These are phyloP conservation scores for Nothobranchius kuhntae DNA, from an alignment of 2,113 vertebrate genomes.

Conservation along the genomic window DNA sequence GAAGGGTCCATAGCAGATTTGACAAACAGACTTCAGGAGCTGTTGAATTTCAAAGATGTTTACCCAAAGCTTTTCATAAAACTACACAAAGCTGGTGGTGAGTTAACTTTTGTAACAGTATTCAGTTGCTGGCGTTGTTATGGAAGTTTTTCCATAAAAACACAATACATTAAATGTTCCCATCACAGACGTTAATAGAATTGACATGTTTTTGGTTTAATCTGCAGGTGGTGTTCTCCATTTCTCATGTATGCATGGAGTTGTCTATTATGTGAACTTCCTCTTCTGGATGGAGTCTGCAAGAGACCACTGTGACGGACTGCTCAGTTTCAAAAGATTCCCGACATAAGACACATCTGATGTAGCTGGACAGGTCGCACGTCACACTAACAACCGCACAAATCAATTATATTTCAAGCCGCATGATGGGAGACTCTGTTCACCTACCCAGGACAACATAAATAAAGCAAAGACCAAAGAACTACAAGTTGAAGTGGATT, in stretches of 20 bases:
- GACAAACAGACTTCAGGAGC: not conserved
- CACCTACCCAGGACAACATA: not conserved
- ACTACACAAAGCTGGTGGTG: constrained; percentile 3
- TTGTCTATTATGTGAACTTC: not conserved
- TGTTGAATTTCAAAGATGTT: not conserved
- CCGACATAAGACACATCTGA: not conserved
- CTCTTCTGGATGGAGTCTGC: not conserved
- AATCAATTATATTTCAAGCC: constrained; percentile 5
- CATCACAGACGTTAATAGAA: no score
- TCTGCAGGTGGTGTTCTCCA: not conserved
- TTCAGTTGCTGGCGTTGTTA: no score
- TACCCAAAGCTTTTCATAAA: not conserved
- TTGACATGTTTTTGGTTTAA: no score
- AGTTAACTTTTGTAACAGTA: no score
- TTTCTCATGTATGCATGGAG: constrained; percentile 13
- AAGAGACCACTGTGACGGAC: constrained; percentile 12
- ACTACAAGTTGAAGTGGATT: not conserved
- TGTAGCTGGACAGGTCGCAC: constrained; percentile 1
- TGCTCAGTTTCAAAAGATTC: constrained; percentile 18
- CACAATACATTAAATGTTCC: no score
- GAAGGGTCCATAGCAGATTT: not conserved
- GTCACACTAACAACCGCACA: constrained; percentile 6
- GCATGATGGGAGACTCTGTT: constrained; percentile 5
- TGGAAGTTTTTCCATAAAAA: no score
- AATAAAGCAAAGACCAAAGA: not conserved